Conservation (phyloP, 2,113 vertebrate species). For the Dunckerocampus dactyliophorus region DNA sequence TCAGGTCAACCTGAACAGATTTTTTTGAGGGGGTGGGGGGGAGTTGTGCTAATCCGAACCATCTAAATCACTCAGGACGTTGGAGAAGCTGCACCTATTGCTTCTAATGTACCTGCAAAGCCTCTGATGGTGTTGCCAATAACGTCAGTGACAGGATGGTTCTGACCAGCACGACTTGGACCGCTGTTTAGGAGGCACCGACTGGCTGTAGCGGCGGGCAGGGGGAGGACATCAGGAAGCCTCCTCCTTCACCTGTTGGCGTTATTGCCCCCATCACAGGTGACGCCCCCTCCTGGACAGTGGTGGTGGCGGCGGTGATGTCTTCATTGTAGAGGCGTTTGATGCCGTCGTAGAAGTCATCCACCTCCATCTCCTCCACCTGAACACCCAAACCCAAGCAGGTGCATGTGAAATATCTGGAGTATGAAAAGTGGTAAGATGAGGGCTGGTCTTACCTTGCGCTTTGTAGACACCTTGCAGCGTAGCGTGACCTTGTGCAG, state of each 20-base stretch:
- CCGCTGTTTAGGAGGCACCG: conserved; percentile 75
- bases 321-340: conserved; percentile 97
- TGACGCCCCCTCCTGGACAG: conserved; percentile 65
- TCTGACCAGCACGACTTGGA: conserved; percentile 21
- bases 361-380: conserved; percentile 96
- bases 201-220: conserved; percentile 91
- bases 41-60: neutral
- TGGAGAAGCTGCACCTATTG: too few species aligned
- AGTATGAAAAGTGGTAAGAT: neutral
- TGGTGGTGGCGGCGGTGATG: conserved; percentile 11
- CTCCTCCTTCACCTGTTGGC: conserved; percentile 46
- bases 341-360: conserved; percentile 94
- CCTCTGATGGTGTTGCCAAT: too few species aligned
- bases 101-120: too few species aligned
- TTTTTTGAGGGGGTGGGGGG: too few species aligned
- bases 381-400: conserved; percentile 7
- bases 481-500: conserved; percentile 65
- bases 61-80: neutral
- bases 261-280: conserved; percentile 31
- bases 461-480: conserved; percentile 86
- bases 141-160: conserved; percentile 1
- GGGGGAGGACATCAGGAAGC: conserved; percentile 70
- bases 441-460: conserved; percentile 67
- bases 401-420: neutral
- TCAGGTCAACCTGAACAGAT: conserved; percentile 50